Percentiles rank a stretch among this genome's conserved stretches.
Evolutionary conservation across 2,888 invertebrate genomes (phyloP).

Genomic region (Disparrhopalites patrizii): DNA sequence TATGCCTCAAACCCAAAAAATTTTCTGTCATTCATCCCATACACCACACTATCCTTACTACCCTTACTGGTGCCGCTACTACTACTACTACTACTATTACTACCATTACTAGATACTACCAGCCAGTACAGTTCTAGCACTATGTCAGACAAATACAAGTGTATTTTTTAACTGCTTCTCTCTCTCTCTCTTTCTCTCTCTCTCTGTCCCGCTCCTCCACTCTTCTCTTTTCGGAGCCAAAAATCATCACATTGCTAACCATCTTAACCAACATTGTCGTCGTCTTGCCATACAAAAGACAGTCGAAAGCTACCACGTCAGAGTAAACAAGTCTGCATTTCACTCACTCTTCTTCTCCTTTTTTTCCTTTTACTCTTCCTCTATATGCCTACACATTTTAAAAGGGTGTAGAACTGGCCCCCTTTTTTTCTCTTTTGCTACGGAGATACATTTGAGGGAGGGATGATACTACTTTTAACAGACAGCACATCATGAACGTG

Average conservation of each 20-base stretch:
- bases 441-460: too few species aligned
- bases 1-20: slow-evolving; percentile 34
- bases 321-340: slow-evolving; percentile 11
- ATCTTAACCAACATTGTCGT: slow-evolving; percentile 14
- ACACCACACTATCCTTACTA: slow-evolving; percentile 21
- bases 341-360: background rate
- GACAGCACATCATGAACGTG: too few species aligned
- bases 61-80: slow-evolving; percentile 1
- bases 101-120: too few species aligned
- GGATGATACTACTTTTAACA: too few species aligned
- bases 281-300: slow-evolving; percentile 2
- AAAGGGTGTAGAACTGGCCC: too few species aligned
- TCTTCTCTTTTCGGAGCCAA: slow-evolving; percentile 8
- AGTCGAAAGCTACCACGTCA: slow-evolving; percentile 6
- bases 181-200: slow-evolving; percentile 1
- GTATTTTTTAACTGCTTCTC: slow-evolving; percentile 11
- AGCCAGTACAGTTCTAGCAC: too few species aligned
- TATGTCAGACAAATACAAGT: slow-evolving; percentile 23
- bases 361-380: too few species aligned
- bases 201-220: slow-evolving; percentile 1
- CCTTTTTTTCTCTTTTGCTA: too few species aligned
- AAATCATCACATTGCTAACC: slow-evolving; percentile 18
- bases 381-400: too few species aligned
- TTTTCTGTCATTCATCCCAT: slow-evolving; percentile 41
- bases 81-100: background rate